Percentiles rank a stretch among this genome's conserved stretches.
Evolutionary conservation across 2,113 vertebrate species (phyloP).

Genomic region (Ptyas mucosa): DNA sequence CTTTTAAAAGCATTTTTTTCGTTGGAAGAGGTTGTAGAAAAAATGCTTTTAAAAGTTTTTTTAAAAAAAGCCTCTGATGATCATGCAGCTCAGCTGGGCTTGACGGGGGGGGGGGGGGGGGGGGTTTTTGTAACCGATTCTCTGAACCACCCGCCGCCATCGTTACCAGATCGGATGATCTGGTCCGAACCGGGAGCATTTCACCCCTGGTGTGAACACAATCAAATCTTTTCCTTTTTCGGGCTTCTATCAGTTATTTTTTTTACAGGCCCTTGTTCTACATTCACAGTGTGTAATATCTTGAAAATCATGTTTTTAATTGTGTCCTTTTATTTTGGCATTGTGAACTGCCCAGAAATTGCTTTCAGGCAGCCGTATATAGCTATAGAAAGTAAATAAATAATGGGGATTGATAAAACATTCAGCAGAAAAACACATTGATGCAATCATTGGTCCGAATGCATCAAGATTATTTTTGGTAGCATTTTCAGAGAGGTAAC

Average conservation of each 20-base stretch:
- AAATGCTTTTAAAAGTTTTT: too few species aligned
- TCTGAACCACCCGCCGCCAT: too few species aligned
- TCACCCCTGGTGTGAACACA: not conserved
- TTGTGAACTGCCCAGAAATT: not conserved
- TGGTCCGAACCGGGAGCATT: too few species aligned
- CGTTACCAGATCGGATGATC: too few species aligned
- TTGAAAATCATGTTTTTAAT: not conserved
- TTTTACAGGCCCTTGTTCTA: not conserved
- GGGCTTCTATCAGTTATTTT: not conserved
- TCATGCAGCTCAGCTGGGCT: too few species aligned
- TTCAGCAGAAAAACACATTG: not conserved
- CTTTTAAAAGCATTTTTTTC: too few species aligned
- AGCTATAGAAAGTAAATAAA: not conserved
- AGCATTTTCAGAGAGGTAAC: not conserved
- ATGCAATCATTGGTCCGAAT: not conserved
- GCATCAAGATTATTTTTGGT: not conserved
- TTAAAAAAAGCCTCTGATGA: too few species aligned
- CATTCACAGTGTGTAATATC: not conserved
- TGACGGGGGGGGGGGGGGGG: too few species aligned
- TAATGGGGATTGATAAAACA: not conserved
- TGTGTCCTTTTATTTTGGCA: not conserved
- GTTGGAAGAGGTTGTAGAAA: too few species aligned
- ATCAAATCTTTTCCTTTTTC: not conserved
- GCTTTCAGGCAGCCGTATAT: not conserved
- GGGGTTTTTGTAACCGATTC: too few species aligned